phyloP scores from a whole-genome alignment of 2,797 vertebrate species.

The Furcifer pardalis region DNA sequence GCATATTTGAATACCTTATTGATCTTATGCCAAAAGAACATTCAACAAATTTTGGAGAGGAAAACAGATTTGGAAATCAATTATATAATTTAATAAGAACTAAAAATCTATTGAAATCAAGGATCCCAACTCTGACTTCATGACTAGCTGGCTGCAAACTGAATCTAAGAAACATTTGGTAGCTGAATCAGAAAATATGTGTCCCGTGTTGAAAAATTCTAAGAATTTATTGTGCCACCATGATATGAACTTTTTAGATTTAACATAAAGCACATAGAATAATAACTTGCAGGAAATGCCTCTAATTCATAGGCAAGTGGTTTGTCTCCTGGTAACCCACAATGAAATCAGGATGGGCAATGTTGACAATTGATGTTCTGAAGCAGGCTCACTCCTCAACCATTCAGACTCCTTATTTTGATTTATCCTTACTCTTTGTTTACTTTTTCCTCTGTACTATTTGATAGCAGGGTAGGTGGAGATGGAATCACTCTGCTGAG shows the following conservation, averaged over 20 bases:
- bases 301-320: conserved; percentile 43
- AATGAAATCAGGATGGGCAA: conserved; percentile 33
- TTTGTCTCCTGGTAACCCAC: conserved; percentile 30
- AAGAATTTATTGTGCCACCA: conserved; percentile 47
- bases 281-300: conserved; percentile 52
- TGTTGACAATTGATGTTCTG: conserved; percentile 44
- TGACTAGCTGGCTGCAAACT: conserved; percentile 38
- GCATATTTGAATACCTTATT: conserved; percentile 1
- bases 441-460: conserved; percentile 61
- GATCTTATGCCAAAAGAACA: conserved; percentile 3
- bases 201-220: conserved; percentile 52
- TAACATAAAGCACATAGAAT: conserved; percentile 50
- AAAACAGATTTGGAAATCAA: conserved; percentile 43
- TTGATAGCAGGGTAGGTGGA: conserved; percentile 43
- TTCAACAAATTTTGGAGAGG: background rate
- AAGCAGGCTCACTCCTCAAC: conserved; percentile 47
- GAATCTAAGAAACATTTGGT: conserved; percentile 33
- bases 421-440: conserved; percentile 56
- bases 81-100: conserved; percentile 37
- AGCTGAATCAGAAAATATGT: conserved; percentile 37
- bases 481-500: conserved; percentile 51
- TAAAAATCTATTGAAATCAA: conserved; percentile 38
- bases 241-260: conserved; percentile 29
- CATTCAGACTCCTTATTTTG: conserved; percentile 46
- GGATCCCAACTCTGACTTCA: conserved; percentile 39